Base-by-base conservation (phyloP, 2,888 invertebrate genomes). In the Polia nebulosa region DNA sequence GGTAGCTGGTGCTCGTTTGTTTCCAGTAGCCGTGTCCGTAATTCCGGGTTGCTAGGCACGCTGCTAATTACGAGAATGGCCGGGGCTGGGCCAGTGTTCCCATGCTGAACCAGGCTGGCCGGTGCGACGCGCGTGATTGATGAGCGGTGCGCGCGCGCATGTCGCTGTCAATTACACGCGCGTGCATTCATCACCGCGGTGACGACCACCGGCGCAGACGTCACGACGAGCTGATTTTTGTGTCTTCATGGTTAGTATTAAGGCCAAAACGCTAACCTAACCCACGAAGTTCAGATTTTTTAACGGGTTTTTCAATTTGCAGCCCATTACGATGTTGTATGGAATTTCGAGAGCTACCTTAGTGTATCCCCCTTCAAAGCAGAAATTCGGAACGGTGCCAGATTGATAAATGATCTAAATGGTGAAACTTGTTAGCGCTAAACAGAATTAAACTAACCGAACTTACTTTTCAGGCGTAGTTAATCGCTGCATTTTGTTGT, bases 101-200 rank as follows among this genome's bases (percentile, higher is more conserved):
- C 68, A 68, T 53, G 62, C 49, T 58, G 63, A 62, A 44, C 36
- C 36, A 5, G 53, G 36, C 55, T 22, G n/a, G 59, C 32, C 47
- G 76, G 34, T 56, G 80, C 55, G 56, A 67, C 76, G 49, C 69
- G 55, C 63, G 68, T 77, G 81, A 83, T 80, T 84, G 87, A 85
- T 85, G 76, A 63, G 77, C 66, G 77, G 79, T 68, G 78, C 72
- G 76, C 58, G 71, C 77, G 80, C 73, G 73, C 84, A 72, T 67
- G 85, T 81, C 80, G 82, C 89, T 90, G 89, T 89, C 90, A 90
- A 89, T 89, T 89, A 89, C 80, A 83, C 78, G 88, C 83, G 72
- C 81, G 86, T 85, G 82, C 89, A 87, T 89, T 88, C 85, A 85
- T 88, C 89, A 89, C 84, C 4, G 70, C 69, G 29, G 58, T 32